A percentile compares a stretch with the other conserved stretches of the same genome.
These are phyloP conservation scores for Acanthosepion lycidas DNA, from an alignment of 2,888 invertebrate species.

Conservation along the genomic window DNA sequence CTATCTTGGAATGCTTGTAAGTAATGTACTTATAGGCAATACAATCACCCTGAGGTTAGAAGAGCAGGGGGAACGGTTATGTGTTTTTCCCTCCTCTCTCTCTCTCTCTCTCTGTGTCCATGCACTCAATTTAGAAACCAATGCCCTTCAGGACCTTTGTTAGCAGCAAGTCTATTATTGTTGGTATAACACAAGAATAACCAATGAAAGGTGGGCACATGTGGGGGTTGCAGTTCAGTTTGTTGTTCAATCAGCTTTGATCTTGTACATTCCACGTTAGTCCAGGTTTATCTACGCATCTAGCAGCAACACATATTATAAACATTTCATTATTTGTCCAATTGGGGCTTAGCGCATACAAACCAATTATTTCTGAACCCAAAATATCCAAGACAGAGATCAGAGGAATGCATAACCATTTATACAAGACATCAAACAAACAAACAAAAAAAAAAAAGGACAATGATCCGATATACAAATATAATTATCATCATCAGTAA, in stretches of 20 bases:
- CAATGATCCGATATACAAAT: slow-evolving; percentile 6
- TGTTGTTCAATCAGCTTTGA: slow-evolving; percentile 20
- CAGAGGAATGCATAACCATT: background rate
- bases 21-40: background rate
- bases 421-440: slow-evolving; percentile 4
- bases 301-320: slow-evolving; percentile 17
- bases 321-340: slow-evolving; percentile 1
- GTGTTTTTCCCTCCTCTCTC: background rate
- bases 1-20: background rate
- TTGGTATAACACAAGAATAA: background rate
- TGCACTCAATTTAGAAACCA: background rate
- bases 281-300: background rate
- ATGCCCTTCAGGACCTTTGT: background rate
- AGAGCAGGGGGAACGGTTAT: too few relatives aligned
- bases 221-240: background rate
- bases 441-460: background rate
- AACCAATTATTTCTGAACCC: background rate
- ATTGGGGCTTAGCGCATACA: background rate
- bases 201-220: background rate
- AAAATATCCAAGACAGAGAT: slow-evolving; percentile 17
- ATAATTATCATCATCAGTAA: background rate
- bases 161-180: background rate
- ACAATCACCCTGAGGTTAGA: too few relatives aligned
- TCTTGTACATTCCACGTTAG: background rate
- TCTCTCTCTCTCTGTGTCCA: background rate